These are phyloP conservation scores for Acrossocheilus wenchowensis DNA, from an alignment of 2,797 vertebrate species.

Conservation along the genomic window DNA sequence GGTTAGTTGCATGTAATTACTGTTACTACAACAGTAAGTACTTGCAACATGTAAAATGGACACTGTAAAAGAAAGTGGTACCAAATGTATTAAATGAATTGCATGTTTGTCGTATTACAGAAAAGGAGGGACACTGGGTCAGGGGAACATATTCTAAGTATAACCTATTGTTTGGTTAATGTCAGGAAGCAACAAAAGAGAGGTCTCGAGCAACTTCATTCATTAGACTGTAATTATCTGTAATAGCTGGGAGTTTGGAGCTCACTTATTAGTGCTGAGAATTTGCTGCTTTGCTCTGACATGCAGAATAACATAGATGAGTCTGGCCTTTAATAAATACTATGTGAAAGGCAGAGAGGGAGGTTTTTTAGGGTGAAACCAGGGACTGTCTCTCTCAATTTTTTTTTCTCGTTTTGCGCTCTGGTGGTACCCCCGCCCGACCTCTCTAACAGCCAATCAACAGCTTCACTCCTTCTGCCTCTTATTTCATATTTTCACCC, in stretches of 20 bases:
- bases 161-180: not conserved
- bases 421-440: constrained; percentile 50
- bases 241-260: constrained; percentile 3
- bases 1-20: not conserved
- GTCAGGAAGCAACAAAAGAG: not conserved
- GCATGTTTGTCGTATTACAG: constrained; percentile 43
- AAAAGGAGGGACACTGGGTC: constrained; percentile 47
- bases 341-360: not conserved
- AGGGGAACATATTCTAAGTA: constrained; percentile 29
- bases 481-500: constrained; percentile 58
- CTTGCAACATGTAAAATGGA: not conserved
- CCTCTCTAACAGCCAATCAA: constrained; percentile 52
- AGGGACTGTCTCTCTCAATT: constrained; percentile 35
- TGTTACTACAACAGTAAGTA: not conserved
- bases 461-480: constrained; percentile 37
- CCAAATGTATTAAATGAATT: constrained; percentile 49
- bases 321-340: constrained; percentile 14
- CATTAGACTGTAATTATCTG: constrained; percentile 12
- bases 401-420: constrained; percentile 26
- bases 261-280: not conserved
- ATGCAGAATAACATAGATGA: not conserved
- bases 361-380: not conserved
- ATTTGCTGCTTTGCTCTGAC: not conserved
- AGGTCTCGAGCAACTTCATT: not conserved
- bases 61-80: constrained; percentile 48